Evolutionary conservation across 2,888 invertebrate genomes (phyloP).

Genomic region (Neocrepidodera transversa): DNA sequence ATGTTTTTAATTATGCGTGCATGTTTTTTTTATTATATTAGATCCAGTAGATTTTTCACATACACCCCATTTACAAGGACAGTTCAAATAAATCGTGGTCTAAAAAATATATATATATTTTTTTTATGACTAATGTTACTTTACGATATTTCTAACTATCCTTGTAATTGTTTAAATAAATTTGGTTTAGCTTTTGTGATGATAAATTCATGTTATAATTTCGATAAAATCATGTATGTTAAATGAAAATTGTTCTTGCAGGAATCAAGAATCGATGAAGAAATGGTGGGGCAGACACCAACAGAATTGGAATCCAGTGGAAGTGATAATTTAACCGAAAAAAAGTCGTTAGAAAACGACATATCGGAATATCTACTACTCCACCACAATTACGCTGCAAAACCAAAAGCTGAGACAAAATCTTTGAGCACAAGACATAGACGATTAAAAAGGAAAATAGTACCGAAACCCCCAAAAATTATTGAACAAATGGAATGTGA

Average conservation of each 20-base stretch:
- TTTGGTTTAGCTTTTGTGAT: too few relatives aligned
- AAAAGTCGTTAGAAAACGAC: constrained; percentile 49
- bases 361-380: constrained; percentile 55
- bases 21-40: too few relatives aligned
- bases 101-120: too few relatives aligned
- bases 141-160: too few relatives aligned
- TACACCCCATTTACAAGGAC: too few relatives aligned
- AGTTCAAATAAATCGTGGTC: too few relatives aligned
- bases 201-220: too few relatives aligned
- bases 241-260: constrained; percentile 46
- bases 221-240: too few relatives aligned
- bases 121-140: too few relatives aligned
- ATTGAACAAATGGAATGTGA: constrained; percentile 7
- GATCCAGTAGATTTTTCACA: too few relatives aligned
- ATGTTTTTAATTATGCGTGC: too few relatives aligned
- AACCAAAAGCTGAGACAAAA: constrained; percentile 38
- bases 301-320: constrained; percentile 83
- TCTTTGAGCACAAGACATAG: constrained; percentile 14
- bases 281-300: constrained; percentile 90
- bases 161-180: too few relatives aligned
- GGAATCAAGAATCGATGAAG: constrained; percentile 62
- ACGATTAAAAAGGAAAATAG: constrained; percentile 37
- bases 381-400: constrained; percentile 56
- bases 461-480: background rate
- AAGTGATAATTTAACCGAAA: constrained; percentile 54